A percentile compares a stretch with the other conserved stretches of the same genome.
Conservation (phyloP, 2,797 vertebrate species). For the Enteromius fasciolatus region DNA sequence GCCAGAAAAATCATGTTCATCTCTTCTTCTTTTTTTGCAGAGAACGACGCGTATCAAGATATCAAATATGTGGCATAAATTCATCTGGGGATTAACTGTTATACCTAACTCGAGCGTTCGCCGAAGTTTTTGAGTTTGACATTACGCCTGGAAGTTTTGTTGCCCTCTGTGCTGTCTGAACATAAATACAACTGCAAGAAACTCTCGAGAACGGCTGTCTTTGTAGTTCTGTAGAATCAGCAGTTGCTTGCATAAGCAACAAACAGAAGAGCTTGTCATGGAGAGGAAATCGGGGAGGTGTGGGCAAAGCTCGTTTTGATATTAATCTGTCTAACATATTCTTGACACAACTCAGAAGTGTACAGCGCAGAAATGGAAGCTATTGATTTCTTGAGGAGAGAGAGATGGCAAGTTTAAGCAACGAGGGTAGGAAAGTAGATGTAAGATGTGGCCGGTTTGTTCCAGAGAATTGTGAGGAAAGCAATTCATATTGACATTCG, state of each 20-base stretch:
- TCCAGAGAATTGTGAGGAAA: slow-evolving; percentile 20
- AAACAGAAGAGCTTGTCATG: slow-evolving; percentile 29
- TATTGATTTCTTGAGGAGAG: slow-evolving; percentile 50
- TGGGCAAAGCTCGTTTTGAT: slow-evolving; percentile 53
- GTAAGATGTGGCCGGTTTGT: slow-evolving; percentile 40
- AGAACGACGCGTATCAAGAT: slow-evolving; percentile 70
- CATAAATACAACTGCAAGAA: slow-evolving; percentile 30
- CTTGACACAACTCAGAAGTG: slow-evolving; percentile 33
- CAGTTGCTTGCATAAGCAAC: slow-evolving; percentile 54
- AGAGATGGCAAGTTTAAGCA: slow-evolving; percentile 20
- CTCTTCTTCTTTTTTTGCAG: slow-evolving; percentile 55
- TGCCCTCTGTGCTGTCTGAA: slow-evolving; percentile 62
- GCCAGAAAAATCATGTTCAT: slow-evolving; percentile 74
- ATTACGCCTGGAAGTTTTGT: slow-evolving; percentile 69
- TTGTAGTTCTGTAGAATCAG: slow-evolving; percentile 49
- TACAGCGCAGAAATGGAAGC: slow-evolving; percentile 13
- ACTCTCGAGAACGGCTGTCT: slow-evolving; percentile 31
- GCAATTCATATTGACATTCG: slow-evolving; percentile 48
- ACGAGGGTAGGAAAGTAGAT: slow-evolving; percentile 50
- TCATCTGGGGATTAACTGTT: slow-evolving; percentile 61
- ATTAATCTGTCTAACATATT: slow-evolving; percentile 44
- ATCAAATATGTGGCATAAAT: slow-evolving; percentile 69
- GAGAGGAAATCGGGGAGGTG: slow-evolving; percentile 42
- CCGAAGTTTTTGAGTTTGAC: slow-evolving; percentile 59
- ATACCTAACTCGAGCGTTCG: slow-evolving; percentile 43